Base-by-base conservation (phyloP, 2,113 vertebrate genomes). In the Laterallus jamaicensis region DNA sequence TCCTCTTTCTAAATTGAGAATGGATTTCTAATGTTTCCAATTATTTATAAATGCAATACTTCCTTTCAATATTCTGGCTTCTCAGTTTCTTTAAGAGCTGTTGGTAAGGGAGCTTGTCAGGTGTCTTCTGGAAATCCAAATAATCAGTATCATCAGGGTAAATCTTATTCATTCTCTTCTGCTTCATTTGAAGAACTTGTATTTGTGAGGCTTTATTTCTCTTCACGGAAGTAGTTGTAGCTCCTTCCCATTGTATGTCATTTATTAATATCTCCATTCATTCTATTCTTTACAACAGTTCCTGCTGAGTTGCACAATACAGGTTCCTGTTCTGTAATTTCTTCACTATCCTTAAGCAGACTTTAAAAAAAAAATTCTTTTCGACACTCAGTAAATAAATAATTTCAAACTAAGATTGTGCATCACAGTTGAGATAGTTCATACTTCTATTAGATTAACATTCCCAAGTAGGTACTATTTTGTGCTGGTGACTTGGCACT, bases 1-100 rank as follows among this genome's bases (percentile, higher is more conserved):
- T 91, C 47, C 17, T 84, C 24, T 76, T 92, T 87, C 56, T 78
- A 67, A 70, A 47, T 2, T 75, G n/a, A 87, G 60, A 88, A 82
- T 3, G 11, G 52, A 71, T 11, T 78, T 47, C 25, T 84, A 75
- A 92, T 78, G 18, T 82, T 96, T 82, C 66, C 50, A 91, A 82
- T 91, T 94, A 90, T 78, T 95, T 93, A 89, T 90, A 85, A 49
- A 91, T 82, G 56, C 55, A 94, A 89, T 90, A 22, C 62, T 84
- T 77, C 60, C 70, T 91, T 94, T 84, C 84, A 90, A 84, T 94
- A 66, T 92, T 94, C 21, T 39, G 40, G 20, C 15, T 94, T 89
- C 64, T 92, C 74, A 60, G 60, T 68, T 87, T 78, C 87, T 91
- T 77, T 87, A 95, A 92, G 69, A 66, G 37, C 31, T 12, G 55